Evolutionary conservation across 2,797 vertebrate genomes (phyloP), one percentile per base, ranked within the genome.

Genomic region (Siniperca obscura): DNA sequence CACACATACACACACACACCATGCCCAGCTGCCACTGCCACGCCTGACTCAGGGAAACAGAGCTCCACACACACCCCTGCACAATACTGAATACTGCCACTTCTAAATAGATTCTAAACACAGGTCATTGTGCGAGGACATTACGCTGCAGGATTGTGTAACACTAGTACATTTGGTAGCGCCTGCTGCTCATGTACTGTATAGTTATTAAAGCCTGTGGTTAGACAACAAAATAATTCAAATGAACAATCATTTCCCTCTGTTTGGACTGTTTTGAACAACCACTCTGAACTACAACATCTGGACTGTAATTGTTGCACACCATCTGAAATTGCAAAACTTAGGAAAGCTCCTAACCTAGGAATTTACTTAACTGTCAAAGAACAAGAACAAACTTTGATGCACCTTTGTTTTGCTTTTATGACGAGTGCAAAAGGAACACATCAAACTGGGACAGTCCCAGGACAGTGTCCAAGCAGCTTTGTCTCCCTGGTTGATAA

Each of bases 31-130:
- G 84, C 68, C 57, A 74, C 48, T 78, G 71, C 74, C 78, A 86
- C 64, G 73, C 75, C 88, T 86, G 87, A 88, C 81, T 89, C 78
- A 81, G 83, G 86, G 56, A 83, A 81, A 79, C 75, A 70, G 62
- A 70, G 59, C 25, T 44, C 5, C 16, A 62, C 22, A 30, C 30
- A 21, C 44, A 46, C 13, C 14, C 12, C 19, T 22, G 50, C 75
- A 78, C 62, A 84, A 52, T 22, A 38, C 76, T 57, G 22, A 78
- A 57, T 40, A 56, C 66, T 69, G 66, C 44, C 73, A 65, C 34
- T 48, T 60, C 72, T 48, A 25, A 62, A 70, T 53, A 76, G 27
- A 59, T 27, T 19, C 27, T 44, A 77, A 21, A 56, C 75, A 78
- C 61, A 48, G 55, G 22, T 34, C 17, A 27, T 5, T 50, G 48